A percentile compares a stretch with the other conserved stretches of the same genome.
Conservation (phyloP, 2,888 invertebrate genomes). For the Eueremaeus valkanovi region DNA sequence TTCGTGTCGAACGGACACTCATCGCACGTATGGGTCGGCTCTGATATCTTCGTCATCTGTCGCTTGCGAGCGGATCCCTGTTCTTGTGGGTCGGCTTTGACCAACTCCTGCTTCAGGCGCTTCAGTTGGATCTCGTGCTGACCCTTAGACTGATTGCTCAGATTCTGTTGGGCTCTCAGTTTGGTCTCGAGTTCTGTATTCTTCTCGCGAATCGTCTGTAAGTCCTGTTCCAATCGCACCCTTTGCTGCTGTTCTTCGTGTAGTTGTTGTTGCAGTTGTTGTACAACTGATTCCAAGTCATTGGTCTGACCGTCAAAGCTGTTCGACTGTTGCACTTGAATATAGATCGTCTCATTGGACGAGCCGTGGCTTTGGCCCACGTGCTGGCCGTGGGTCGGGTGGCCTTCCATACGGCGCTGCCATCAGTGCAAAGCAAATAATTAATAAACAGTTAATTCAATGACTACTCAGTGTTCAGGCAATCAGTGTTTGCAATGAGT, state of each 20-base stretch:
- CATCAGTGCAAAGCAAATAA: background rate
- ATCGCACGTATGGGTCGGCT: conserved; percentile 33
- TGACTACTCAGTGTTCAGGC: too few relatives aligned
- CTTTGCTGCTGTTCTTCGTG: conserved; percentile 9
- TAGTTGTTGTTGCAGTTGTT: conserved; percentile 20
- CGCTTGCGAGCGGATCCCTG: conserved; percentile 4
- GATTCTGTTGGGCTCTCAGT: background rate
- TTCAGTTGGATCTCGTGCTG: background rate
- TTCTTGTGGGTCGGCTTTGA: background rate
- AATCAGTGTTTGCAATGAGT: too few relatives aligned
- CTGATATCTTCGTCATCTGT: background rate
- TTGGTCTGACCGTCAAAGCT: background rate
- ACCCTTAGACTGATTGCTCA: background rate
- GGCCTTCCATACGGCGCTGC: conserved; percentile 10
- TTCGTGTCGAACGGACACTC: conserved; percentile 37
- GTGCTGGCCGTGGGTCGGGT: conserved; percentile 2
- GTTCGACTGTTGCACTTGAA: background rate
- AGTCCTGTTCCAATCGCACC: conserved; percentile 9
- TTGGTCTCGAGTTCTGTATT: conserved; percentile 6
- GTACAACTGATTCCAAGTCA: background rate
- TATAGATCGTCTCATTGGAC: conserved; percentile 14
- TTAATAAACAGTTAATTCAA: background rate
- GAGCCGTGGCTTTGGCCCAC: too few relatives aligned
- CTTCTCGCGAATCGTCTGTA: background rate
- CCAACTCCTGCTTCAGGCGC: background rate